These are phyloP conservation scores for Cosmopolites sordidus DNA, from an alignment of 2,888 invertebrate species.

Conservation along the genomic window DNA sequence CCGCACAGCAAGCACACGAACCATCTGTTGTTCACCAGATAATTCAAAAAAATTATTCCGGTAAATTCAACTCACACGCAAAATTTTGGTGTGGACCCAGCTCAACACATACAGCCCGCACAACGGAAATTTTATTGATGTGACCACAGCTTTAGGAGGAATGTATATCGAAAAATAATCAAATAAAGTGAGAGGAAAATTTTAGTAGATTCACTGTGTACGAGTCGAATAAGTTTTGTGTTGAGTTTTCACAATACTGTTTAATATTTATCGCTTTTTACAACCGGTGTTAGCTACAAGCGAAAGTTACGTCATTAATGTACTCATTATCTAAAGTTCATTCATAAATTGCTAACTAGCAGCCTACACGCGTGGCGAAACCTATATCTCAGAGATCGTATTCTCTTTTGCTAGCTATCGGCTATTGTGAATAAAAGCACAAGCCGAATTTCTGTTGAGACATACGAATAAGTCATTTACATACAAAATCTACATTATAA, in stretches of 20 bases:
- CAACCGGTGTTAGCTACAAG: conserved; percentile 16
- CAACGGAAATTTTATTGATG: no score
- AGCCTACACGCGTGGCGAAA: conserved; percentile 23
- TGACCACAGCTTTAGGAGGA: no score
- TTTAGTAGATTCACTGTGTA: no score
- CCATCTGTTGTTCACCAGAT: no score
- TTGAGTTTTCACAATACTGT: conserved; percentile 16
- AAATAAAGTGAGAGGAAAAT: no score
- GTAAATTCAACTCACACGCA: no score
- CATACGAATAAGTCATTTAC: conserved; percentile 17
- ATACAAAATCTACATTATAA: conserved; percentile 19
- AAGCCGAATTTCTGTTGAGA: conserved; percentile 17
- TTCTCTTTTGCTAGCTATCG: conserved; percentile 7
- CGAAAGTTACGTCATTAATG: conserved; percentile 22
- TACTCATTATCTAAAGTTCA: conserved; percentile 26
- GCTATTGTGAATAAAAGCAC: conserved; percentile 17
- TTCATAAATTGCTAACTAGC: conserved; percentile 25
- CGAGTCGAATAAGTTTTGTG: no score
- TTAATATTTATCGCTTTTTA: conserved; percentile 23
- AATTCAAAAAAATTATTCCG: no score
- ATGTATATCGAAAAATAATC: no score
- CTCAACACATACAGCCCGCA: no score
- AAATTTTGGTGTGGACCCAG: no score
- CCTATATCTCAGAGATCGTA: conserved; percentile 10
- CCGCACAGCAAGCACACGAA: no score